Base-by-base conservation (phyloP, 1,140 invertebrate species). In the Drosophila yakuba region DNA sequence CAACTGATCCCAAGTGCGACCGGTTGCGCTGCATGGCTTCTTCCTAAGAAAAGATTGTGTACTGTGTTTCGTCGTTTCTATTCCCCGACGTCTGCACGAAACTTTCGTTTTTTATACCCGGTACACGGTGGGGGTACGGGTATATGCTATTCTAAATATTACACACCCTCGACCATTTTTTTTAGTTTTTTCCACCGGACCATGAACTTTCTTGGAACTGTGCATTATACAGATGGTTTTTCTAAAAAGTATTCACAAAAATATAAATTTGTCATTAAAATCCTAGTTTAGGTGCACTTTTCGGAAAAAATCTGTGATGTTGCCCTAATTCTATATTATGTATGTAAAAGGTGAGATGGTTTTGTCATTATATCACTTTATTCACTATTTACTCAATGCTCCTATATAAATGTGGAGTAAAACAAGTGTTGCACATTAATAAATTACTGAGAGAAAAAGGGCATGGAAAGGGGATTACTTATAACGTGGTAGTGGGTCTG, bases 21-120 rank as follows among this genome's bases (percentile, higher is more conserved):
- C 83, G 83, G 83, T 82, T 78, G 62, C 62, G 52, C 62, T 79
- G 47, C 74, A 68, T 62, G 81, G 77, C 82, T 84, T 80, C 79
- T 81, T 78, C 52, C 44, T 39, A 63, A 64, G 61, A 48, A 78
- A 48, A 78, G 57, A 74, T 67, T 74, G 48, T 48, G 17, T 76
- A 41, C 44, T 74, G 58, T 51, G 28, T 32, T 32, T 32, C 36
- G 62, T 52, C 41, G 35, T 62, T 68, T 56, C 67, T 69, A 68
- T 69, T 69, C 61, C 66, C 25, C 66, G 60, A 51, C 39, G 43
- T 69, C 36, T 28, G 66, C 66, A 69, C 58, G 83, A 72, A 86
- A 86, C 83, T 86, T 86, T 86, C 83, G 79, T 86, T 86, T 86
- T 86, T 86, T 71, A 75, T 86, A 43, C 47, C 64, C 44, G 47